These are phyloP conservation scores for Ramphastos sulfuratus DNA, from an alignment of 2,113 vertebrate genomes.

Conservation along the genomic window DNA sequence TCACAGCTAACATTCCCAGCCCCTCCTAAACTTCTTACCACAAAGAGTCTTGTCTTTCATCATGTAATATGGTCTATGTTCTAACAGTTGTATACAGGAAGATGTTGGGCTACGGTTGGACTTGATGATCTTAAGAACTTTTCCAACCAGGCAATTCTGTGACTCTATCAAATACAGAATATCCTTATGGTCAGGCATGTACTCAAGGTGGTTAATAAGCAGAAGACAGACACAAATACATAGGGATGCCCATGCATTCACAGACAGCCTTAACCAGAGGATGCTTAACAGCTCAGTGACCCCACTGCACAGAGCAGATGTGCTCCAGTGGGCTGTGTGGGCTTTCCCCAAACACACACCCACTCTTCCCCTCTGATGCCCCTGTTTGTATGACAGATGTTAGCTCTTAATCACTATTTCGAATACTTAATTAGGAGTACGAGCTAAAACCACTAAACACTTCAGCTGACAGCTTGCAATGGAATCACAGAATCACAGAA, in stretches of 20 bases:
- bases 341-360: neutral
- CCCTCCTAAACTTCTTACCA: neutral
- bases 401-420: neutral
- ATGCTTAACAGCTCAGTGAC: neutral
- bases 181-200: neutral
- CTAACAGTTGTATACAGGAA: too few relatives aligned
- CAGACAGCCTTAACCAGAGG: neutral
- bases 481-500: too few relatives aligned
- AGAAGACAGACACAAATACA: neutral
- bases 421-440: neutral
- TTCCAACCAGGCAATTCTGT: too few relatives aligned
- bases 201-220: neutral
- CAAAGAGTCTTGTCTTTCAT: neutral
- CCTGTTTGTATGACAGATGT: neutral
- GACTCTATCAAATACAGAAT: neutral
- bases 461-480: neutral
- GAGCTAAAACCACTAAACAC: neutral
- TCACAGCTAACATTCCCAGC: neutral
- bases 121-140: too few relatives aligned
- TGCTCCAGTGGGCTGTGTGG: neutral
- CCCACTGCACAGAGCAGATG: neutral
- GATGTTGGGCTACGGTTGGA: too few relatives aligned
- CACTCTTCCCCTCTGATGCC: neutral
- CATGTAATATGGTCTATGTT: too few relatives aligned
- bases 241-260: accelerated